phyloP scores from a whole-genome alignment of 1,140 invertebrate genomes.

The Hyles euphorbiae region DNA sequence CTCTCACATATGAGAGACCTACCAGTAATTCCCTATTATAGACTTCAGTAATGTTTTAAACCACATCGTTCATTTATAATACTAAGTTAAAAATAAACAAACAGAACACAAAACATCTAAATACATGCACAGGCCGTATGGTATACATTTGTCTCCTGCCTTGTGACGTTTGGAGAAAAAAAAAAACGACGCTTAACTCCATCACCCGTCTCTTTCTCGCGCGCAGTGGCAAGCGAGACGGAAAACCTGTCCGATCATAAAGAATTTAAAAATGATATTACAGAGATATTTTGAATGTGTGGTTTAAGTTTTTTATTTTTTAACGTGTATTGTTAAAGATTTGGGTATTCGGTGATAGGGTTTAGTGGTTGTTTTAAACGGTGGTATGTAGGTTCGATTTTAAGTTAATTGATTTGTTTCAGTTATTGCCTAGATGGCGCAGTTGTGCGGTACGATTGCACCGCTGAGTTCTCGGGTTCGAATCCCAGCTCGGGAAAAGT shows the following conservation, averaged over 20 bases:
- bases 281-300: constrained; percentile 46
- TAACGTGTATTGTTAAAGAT: constrained; percentile 25
- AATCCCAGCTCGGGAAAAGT: too few relatives aligned
- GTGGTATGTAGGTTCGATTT: too few relatives aligned
- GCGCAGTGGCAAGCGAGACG: not conserved
- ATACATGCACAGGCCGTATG: constrained; percentile 47
- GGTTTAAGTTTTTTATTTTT: constrained; percentile 38
- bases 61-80: too few relatives aligned
- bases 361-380: too few relatives aligned
- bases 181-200: constrained; percentile 38
- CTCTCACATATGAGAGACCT: too few relatives aligned
- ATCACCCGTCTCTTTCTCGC: constrained; percentile 19
- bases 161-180: constrained; percentile 45
- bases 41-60: too few relatives aligned
- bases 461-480: too few relatives aligned
- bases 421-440: too few relatives aligned
- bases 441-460: too few relatives aligned
- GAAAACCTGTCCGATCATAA: constrained; percentile 5
- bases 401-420: too few relatives aligned
- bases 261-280: constrained; percentile 14
- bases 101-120: constrained; percentile 40
- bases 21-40: too few relatives aligned
- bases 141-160: constrained; percentile 51
- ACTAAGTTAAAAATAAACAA: too few relatives aligned
- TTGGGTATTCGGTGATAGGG: constrained; percentile 8